A percentile compares a stretch with the other conserved stretches of the same genome.
These are phyloP conservation scores for Tapera naevia DNA, from an alignment of 2,797 vertebrate species.

Conservation along the genomic window DNA sequence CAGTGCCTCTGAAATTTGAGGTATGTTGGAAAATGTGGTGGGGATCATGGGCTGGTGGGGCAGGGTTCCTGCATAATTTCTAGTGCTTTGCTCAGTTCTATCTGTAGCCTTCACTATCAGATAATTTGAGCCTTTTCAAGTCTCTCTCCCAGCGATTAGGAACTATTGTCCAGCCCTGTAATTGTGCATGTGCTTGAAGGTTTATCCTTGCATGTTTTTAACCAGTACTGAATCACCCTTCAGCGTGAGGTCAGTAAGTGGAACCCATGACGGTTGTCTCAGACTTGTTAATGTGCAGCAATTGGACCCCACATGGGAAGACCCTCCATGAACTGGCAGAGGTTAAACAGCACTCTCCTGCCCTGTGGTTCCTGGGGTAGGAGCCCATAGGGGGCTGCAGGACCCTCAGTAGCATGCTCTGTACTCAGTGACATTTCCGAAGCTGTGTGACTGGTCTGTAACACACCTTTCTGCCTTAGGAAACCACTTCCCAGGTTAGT, in stretches of 20 bases:
- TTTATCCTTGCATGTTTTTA: not conserved
- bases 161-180: not conserved
- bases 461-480: not conserved
- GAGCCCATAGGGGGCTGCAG: not conserved
- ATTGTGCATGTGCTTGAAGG: not conserved
- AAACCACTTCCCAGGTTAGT: not conserved
- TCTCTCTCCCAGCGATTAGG: not conserved
- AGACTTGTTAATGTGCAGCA: not conserved
- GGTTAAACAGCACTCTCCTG: rapidly evolving
- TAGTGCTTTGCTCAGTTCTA: not conserved
- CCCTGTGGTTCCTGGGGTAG: not conserved
- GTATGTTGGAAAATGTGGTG: not conserved
- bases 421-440: not conserved
- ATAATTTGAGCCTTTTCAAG: not conserved
- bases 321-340: rapidly evolving
- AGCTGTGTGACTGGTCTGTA: not conserved
- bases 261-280: not conserved
- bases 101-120: not conserved
- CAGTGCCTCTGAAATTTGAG: rapidly evolving
- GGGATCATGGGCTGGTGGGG: rapidly evolving
- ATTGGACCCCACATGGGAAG: not conserved
- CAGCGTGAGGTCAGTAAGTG: not conserved
- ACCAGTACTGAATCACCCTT: too few species aligned
- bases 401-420: rapidly evolving
- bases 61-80: not conserved